Percentiles rank a stretch among this genome's conserved stretches.
phyloP scores from a whole-genome alignment of 2,888 invertebrate species.

The Acanthosepion esculentum region DNA sequence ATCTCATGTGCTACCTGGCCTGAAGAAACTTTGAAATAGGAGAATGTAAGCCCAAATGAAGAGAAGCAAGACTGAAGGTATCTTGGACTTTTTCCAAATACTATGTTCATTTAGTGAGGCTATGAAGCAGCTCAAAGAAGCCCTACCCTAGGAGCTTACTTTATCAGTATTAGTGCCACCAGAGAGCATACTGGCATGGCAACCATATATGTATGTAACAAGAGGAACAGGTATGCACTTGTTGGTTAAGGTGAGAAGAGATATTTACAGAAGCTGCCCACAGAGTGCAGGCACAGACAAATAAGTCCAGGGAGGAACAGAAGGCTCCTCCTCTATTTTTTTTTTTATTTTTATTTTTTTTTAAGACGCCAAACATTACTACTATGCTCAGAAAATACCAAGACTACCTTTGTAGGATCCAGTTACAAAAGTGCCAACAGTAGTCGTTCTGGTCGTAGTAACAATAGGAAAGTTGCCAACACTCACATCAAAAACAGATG shows the following conservation, averaged over 20 bases:
- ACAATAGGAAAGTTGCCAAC: background rate
- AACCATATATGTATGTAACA: constrained; percentile 10
- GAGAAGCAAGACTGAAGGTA: background rate
- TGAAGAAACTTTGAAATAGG: background rate
- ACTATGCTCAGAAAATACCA: background rate
- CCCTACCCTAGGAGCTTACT: background rate
- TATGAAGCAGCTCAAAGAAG: background rate
- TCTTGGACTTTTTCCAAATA: background rate
- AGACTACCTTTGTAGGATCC: background rate
- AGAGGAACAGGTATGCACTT: constrained; percentile 11
- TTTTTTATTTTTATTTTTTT: background rate
- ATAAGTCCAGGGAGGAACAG: background rate
- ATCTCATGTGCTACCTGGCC: background rate
- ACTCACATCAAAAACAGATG: no score
- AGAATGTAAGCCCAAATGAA: background rate
- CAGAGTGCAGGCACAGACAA: background rate
- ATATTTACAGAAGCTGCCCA: constrained; percentile 33
- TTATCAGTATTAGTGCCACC: background rate
- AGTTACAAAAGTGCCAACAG: background rate
- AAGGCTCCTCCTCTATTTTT: background rate
- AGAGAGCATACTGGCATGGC: background rate
- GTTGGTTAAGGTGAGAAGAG: background rate
- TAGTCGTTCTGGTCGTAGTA: background rate
- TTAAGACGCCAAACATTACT: background rate
- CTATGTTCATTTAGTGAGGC: background rate